Percentiles rank a stretch among this genome's conserved stretches.
These are phyloP conservation scores for Stichopus horrens DNA, from an alignment of 53 echinoderm and acorn worm genomes.

Conservation along the genomic window DNA sequence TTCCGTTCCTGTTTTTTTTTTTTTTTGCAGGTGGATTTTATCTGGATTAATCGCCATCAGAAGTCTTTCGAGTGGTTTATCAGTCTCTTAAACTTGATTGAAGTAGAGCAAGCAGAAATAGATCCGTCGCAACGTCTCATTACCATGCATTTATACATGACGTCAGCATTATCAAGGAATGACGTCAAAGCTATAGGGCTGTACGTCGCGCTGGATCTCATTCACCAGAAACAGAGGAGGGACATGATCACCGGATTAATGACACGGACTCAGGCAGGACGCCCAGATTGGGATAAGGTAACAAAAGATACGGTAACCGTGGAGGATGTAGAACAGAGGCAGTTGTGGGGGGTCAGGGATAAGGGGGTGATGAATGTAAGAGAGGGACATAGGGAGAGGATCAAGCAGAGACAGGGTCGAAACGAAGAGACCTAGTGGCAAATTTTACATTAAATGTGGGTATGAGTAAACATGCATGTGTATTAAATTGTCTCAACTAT, in stretches of 20 bases:
- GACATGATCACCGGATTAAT: slow-evolving; percentile 91
- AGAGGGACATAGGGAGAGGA: not conserved
- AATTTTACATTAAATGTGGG: too few relatives aligned
- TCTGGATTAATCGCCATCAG: slow-evolving; percentile 96
- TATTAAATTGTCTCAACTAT: too few relatives aligned
- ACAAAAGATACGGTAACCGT: not conserved
- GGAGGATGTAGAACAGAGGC: not conserved
- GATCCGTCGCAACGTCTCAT: slow-evolving; percentile 70
- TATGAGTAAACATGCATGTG: too few relatives aligned
- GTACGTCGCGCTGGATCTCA: slow-evolving; percentile 87
- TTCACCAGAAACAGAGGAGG: slow-evolving; percentile 83
- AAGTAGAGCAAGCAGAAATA: slow-evolving; percentile 83
- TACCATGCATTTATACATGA: slow-evolving; percentile 94
- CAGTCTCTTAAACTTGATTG: slow-evolving; percentile 84
- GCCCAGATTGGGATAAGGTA: slow-evolving; percentile 93
- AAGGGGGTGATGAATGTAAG: not conserved
- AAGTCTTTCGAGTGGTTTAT: slow-evolving; percentile 98
- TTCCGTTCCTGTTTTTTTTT: not conserved
- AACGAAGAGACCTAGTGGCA: too few relatives aligned
- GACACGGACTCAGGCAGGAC: slow-evolving; percentile 86
- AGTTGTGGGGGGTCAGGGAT: not conserved
- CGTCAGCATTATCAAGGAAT: slow-evolving; percentile 81
- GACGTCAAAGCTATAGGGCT: slow-evolving; percentile 97
- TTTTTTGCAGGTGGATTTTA: slow-evolving; percentile 81
- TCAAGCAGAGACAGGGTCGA: not conserved